Evolutionary conservation across 2,888 invertebrate species (phyloP), one percentile per base, ranked within the genome.

Genomic region (Apamea monoglypha): DNA sequence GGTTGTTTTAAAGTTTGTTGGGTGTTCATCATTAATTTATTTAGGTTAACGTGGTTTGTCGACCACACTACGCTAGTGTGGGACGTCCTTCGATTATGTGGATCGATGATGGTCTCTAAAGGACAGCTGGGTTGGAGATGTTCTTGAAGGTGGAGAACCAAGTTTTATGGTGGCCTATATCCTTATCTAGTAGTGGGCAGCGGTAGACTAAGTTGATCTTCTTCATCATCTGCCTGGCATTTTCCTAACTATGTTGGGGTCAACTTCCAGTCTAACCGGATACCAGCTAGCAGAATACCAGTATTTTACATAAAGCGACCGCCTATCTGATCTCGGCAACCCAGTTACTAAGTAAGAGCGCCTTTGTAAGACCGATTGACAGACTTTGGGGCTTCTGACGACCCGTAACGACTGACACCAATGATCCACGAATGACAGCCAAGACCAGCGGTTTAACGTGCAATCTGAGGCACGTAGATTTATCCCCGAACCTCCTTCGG

Each of bases 1-100:
- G 84, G 84, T 67, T 84, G 67, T 67, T 82, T 61, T 66, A 50
- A 53, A 84, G 67, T 72, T 81, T 79, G 5, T 47, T 21, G 32
- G 32, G 32, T 68, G 40, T 67, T 79, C 50, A 67, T 56, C 61
- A 80, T 78, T 64, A 69, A 78, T 83, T 78, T 69, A 56, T 81
- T 83, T 56, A 56, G 68, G 56, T 64, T 78, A 50, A 64, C 64
- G 68, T 78, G 56, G 68, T 78, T 78, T 61, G 36, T 84, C 1
- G 21, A 18, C 21, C 32, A 59, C 5, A n/a, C 56, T n/a, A 56
- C n/a, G 12, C 25, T 50, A 16, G 8, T 18, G 25, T 61, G 10
- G n/a, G 16, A 32, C 2, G 21, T 16, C 2, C 44, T 29, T n/a
- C 2, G 14, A 18, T 6, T 44, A 36, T 16, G 25, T 56, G 36